A percentile compares a stretch with the other conserved stretches of the same genome.
phyloP scores from a whole-genome alignment of 2,888 invertebrate genomes.

The Nudaria mundana region DNA sequence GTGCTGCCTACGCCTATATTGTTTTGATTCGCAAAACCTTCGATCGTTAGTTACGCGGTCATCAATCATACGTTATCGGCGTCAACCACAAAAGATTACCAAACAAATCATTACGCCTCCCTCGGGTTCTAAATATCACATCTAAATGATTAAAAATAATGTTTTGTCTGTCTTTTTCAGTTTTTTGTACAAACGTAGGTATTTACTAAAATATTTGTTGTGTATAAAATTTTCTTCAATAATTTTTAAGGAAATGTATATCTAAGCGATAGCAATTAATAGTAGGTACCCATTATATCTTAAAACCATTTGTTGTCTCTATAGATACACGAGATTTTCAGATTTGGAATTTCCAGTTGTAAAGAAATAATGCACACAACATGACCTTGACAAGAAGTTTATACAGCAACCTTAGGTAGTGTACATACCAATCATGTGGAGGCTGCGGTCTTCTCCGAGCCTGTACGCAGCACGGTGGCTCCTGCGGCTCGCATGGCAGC shows the following conservation, averaged over 20 bases:
- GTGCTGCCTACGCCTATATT: constrained; percentile 14
- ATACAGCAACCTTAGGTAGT: not conserved
- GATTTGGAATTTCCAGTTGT: too few relatives aligned
- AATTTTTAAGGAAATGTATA: too few relatives aligned
- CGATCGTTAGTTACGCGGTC: constrained; percentile 56
- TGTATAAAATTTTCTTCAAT: too few relatives aligned
- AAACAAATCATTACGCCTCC: constrained; percentile 66
- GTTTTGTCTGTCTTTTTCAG: constrained; percentile 22
- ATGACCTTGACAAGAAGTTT: not conserved
- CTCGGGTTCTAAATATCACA: constrained; percentile 45
- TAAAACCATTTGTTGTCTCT: too few relatives aligned
- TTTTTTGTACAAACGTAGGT: not conserved
- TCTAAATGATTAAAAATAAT: constrained; percentile 54
- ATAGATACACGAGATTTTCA: too few relatives aligned
- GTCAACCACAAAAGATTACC: constrained; percentile 63
- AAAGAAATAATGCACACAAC: too few relatives aligned
- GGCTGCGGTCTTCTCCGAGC: constrained; percentile 80
- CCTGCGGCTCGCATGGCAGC: constrained; percentile 72
- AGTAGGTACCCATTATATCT: too few relatives aligned
- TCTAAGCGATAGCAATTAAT: too few relatives aligned
- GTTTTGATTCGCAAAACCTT: constrained; percentile 22
- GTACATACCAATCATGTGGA: constrained; percentile 81
- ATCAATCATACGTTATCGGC: constrained; percentile 76
- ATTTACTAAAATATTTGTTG: too few relatives aligned
- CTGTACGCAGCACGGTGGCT: constrained; percentile 80